A percentile compares a stretch with the other conserved stretches of the same genome.
phyloP scores from a whole-genome alignment of 30 jellyfish, hydroid and myxozoan genomes.

The Rhopilema esculentum region DNA sequence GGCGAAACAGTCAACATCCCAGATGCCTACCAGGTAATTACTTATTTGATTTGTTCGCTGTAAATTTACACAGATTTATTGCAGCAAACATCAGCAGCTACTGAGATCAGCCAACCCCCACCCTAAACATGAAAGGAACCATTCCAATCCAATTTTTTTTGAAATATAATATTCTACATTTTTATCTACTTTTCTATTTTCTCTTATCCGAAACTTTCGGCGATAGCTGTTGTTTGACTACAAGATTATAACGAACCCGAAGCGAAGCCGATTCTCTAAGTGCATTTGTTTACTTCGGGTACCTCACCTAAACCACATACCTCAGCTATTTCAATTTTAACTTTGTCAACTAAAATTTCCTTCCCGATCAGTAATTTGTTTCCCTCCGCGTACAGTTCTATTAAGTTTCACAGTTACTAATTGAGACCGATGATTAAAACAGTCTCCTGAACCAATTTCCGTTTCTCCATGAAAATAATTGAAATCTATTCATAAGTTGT shows the following conservation, averaged over 20 bases:
- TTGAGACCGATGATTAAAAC: background rate
- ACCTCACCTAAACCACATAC: no score
- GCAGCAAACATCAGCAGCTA: background rate
- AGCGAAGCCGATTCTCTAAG: background rate
- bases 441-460: background rate
- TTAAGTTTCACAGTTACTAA: background rate
- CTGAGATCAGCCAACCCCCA: background rate
- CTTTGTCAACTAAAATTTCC: background rate
- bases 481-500: background rate
- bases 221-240: no score
- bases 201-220: background rate
- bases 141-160: background rate
- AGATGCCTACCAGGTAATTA: conserved; percentile 92
- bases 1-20: conserved; percentile 93
- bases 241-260: no score
- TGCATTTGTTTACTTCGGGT: background rate
- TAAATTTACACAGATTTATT: background rate
- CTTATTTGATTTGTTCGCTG: background rate
- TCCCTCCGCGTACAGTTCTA: background rate
- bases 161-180: background rate
- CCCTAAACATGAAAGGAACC: background rate
- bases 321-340: background rate
- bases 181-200: background rate
- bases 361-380: background rate
- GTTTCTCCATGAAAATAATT: background rate